Base-by-base conservation (phyloP, 2,113 vertebrate species). In the Lycaon pictus region DNA sequence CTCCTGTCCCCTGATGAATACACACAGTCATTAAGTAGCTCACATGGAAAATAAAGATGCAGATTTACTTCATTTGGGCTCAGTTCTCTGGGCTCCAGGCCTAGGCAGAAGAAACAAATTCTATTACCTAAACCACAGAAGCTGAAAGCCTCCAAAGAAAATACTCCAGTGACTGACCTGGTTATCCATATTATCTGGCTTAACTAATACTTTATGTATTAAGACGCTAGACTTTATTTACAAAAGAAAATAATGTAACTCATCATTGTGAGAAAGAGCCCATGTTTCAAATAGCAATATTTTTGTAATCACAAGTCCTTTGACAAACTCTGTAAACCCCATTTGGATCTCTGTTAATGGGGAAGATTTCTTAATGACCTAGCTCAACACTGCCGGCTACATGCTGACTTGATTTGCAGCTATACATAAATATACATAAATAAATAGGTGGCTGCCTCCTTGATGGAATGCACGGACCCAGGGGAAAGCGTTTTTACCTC, bases 91-190 rank as follows among this genome's bases (percentile, higher is more conserved):
- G 74, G 85, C 88, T 69, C 65, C 74, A 90, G 67, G 32, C 55
- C 88, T 86, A 12, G 53, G 27, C 17, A 89, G 83, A 92, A 53
- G 74, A 95, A 72, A 55, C 32, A 86, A 86, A 93, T 85, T 95
- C 83, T 92, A 94, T 88, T 82, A 91, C 82, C 90, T 95, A 92
- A 95, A 83, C 71, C 82, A 74, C 48, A 94, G 79, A 88, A 90
- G 84, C 90, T 79, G 88, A 96, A 97, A 92, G 71, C 58, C 77
- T 96, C 32, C 79, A 76, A 80, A 90, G 62, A 85, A 93, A 96
- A 95, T 48, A 86, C 43, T 6, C 17, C 37, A 55, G 48, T 89
- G 87, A 88, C 27, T 55, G 77, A 90, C 43, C 72, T 77, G 53
- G 29, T 69, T 74, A 43, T 91, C 56, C 56, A 17, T 43, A 71